Evolutionary conservation across 2,113 vertebrate genomes (phyloP).

Genomic region (Quiscalus mexicanus): DNA sequence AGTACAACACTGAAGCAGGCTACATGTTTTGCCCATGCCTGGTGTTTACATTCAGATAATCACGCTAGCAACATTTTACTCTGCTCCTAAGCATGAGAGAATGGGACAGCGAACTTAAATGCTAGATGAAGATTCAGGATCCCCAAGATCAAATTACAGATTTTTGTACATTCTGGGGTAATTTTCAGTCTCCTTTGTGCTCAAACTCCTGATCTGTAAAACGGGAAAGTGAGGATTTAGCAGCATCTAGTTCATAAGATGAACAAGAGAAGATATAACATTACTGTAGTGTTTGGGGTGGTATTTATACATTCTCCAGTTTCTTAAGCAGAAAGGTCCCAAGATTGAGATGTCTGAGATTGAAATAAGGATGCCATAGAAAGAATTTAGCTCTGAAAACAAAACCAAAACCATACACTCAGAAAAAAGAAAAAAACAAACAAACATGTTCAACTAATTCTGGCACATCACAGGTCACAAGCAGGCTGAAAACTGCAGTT

Average conservation of each 20-base stretch:
- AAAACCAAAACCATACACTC: not conserved
- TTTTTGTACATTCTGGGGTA: not conserved
- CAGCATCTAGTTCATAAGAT: not conserved
- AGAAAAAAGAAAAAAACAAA: no score
- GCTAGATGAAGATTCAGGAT: not conserved
- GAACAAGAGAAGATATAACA: not conserved
- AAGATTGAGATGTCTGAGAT: not conserved
- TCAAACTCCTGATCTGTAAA: not conserved
- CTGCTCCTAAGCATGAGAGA: not conserved
- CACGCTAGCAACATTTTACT: not conserved
- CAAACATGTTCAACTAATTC: not conserved
- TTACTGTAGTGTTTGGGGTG: not conserved
- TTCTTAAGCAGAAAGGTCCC: not conserved
- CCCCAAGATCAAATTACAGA: not conserved
- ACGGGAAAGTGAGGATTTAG: not conserved
- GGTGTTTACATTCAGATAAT: not conserved
- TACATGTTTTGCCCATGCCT: not conserved
- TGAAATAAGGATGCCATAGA: not conserved
- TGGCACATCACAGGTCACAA: not conserved
- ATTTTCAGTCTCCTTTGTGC: not conserved
- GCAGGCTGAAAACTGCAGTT: not conserved
- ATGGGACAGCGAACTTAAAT: not conserved
- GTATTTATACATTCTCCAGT: not conserved
- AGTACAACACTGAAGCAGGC: not conserved
- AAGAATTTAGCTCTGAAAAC: not conserved